Evolutionary conservation across 2,888 invertebrate genomes (phyloP).

Genomic region (Malacosoma neustria): DNA sequence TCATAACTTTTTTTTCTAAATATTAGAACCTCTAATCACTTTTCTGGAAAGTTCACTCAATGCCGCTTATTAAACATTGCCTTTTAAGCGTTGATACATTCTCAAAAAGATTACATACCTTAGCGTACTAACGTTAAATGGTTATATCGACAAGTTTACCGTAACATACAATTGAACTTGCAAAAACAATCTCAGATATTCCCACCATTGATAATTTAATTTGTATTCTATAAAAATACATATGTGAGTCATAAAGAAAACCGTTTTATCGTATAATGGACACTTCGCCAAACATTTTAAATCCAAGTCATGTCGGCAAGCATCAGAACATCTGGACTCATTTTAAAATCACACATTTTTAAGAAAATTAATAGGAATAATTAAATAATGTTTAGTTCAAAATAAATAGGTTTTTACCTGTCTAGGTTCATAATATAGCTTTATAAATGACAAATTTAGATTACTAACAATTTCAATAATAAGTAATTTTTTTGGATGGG

Average conservation of each 20-base stretch:
- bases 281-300: constrained; percentile 10
- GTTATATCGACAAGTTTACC: not conserved
- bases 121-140: not conserved
- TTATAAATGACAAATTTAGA: too few relatives aligned
- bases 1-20: too few relatives aligned
- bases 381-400: constrained; percentile 11
- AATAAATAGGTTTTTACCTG: constrained; percentile 1
- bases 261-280: constrained; percentile 11
- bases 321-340: constrained; percentile 27
- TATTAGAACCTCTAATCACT: too few relatives aligned
- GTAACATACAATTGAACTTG: not conserved
- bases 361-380: constrained; percentile 17
- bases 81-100: too few relatives aligned
- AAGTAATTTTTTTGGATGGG: too few relatives aligned
- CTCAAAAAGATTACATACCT: too few relatives aligned
- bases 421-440: too few relatives aligned
- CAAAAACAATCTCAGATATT: not conserved
- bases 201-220: not conserved
- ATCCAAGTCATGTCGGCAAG: constrained; percentile 25
- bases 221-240: not conserved
- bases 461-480: too few relatives aligned
- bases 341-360: constrained; percentile 20
- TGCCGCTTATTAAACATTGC: too few relatives aligned
- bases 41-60: too few relatives aligned
- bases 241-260: not conserved